phyloP scores from a whole-genome alignment of 1,140 invertebrate genomes.

The Drosophila mojavensis region DNA sequence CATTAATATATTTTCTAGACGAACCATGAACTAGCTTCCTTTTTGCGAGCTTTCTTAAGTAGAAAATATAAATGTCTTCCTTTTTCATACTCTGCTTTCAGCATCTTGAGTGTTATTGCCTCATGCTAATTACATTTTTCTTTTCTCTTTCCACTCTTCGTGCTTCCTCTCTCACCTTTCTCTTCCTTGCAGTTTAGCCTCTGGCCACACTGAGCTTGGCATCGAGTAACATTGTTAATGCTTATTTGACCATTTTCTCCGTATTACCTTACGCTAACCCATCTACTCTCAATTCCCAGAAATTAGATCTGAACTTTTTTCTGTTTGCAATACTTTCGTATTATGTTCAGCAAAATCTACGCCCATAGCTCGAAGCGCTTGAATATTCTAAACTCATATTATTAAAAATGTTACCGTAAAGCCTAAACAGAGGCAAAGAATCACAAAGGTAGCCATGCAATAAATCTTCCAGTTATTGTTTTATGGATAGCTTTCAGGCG shows the following conservation, averaged over 20 bases:
- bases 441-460: constrained; percentile 40
- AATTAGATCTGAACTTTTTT: background rate
- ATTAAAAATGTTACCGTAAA: constrained; percentile 41
- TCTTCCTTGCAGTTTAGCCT: background rate
- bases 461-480: constrained; percentile 78
- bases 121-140: background rate
- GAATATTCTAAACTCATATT: constrained; percentile 26
- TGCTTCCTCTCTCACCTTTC: background rate
- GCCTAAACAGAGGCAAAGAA: constrained; percentile 24
- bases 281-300: background rate
- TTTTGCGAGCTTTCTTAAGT: background rate
- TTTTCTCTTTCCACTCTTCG: background rate
- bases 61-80: background rate
- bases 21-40: too few relatives aligned
- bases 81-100: background rate
- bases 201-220: background rate
- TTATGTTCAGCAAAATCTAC: background rate
- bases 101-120: background rate
- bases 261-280: constrained; percentile 8
- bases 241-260: constrained; percentile 16
- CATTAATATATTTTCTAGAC: too few relatives aligned
- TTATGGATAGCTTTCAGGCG: constrained; percentile 57
- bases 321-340: background rate
- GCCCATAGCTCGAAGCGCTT: background rate
- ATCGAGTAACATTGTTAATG: background rate